Evolutionary conservation across 2,797 vertebrate genomes (phyloP), one percentile per base, ranked within the genome.

Genomic region (Numenius phaeopus): DNA sequence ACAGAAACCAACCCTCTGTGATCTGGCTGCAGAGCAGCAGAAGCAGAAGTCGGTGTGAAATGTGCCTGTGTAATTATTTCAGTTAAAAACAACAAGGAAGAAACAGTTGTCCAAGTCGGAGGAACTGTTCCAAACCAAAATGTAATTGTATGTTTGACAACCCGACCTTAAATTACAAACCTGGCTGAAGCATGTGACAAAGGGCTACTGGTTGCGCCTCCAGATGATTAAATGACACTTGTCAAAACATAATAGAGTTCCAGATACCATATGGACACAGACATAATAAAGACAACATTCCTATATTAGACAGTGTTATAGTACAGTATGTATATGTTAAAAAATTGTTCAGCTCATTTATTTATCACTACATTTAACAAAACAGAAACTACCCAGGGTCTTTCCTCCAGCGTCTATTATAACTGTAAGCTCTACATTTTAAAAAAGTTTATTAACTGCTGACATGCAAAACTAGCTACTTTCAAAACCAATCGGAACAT

Each of bases 31-130:
- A 3, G 20, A 34, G 23, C 10, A 69, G 39, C 27, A 57, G 7
- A 24, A 22, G 9, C 1, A 0, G 24, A 37, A 37, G 6, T 5
- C 2, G 5, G 23, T 6, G 30, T 16, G 62, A 44, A 30, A 7
- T 0, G 2, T 5, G 16, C 24, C 29, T 26, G 39, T 26, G 40
- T 3, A 71, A 26, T 34, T 32, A 26, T 4, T 49, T 34, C 52
- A 21, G 22, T 3, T 21, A 44, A 54, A 78, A 82, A 32, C 7
- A 44, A 0, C 0, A 8, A 24, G 44, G 24, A 66, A 23, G 24
- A 34, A 67, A 7, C 19, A n/a, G n/a, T 4, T 16, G 7, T 27
- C 21, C 52, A 57, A 5, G 54, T 12, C 11, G 24, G 37, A 67
- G 14, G 22, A 75, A 11, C 24, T 5, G 8, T 3, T 32, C 49